Evolutionary conservation across 2,797 vertebrate species (phyloP).

Genomic region (Cryptoblepharus egeriae): DNA sequence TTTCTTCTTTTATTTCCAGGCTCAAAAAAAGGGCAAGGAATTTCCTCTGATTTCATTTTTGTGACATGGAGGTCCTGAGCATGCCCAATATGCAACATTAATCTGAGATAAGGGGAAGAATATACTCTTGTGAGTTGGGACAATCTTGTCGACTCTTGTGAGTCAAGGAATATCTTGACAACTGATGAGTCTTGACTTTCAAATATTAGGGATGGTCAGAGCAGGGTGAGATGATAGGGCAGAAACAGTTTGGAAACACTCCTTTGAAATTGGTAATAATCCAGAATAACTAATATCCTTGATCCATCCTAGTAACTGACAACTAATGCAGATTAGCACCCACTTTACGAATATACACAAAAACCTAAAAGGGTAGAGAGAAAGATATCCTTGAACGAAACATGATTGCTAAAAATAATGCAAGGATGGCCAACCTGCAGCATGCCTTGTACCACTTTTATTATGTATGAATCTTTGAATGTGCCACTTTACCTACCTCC

Average conservation of each 20-base stretch:
- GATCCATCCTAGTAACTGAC: not conserved
- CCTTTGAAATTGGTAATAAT: not conserved
- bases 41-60: not conserved
- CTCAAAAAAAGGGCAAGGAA: too few species aligned
- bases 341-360: too few species aligned
- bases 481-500: too few species aligned
- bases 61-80: not conserved
- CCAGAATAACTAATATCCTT: not conserved
- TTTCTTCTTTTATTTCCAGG: not conserved
- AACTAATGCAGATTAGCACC: not conserved
- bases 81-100: not conserved
- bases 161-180: not conserved
- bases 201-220: not conserved
- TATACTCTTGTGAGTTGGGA: not conserved
- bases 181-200: not conserved
- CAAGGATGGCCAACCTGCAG: too few species aligned
- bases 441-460: too few species aligned
- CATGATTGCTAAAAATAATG: too few species aligned
- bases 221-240: not conserved
- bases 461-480: too few species aligned
- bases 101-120: not conserved
- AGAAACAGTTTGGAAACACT: not conserved
- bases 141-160: too few species aligned
- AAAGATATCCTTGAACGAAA: too few species aligned
- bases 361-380: too few species aligned